Conservation (phyloP, 2,797 vertebrate genomes). For the Typhlichthys eigenmanni region DNA sequence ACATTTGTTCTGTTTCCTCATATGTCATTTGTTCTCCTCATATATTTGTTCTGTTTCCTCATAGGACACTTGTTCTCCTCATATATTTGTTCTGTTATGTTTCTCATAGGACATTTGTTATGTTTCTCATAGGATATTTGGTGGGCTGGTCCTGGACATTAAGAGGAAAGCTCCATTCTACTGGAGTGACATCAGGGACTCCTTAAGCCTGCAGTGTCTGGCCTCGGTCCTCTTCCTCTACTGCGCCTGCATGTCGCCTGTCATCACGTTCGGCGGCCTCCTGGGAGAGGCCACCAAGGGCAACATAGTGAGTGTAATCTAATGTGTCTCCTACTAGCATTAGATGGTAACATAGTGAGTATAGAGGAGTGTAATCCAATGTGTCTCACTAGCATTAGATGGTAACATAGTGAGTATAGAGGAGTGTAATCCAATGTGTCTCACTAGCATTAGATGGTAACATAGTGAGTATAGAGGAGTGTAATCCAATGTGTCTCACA, state of each 20-base stretch:
- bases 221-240: slow-evolving; percentile 98
- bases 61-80: too few relatives aligned
- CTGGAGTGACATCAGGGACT: slow-evolving; percentile 96
- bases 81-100: too few relatives aligned
- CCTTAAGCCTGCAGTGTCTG: slow-evolving; percentile 94
- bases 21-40: too few relatives aligned
- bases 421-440: too few relatives aligned
- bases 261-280: slow-evolving; percentile 98
- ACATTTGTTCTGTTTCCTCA: too few relatives aligned
- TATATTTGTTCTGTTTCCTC: too few relatives aligned
- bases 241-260: slow-evolving; percentile 99
- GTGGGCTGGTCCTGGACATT: slow-evolving; percentile 91
- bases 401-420: slow-evolving; percentile 79
- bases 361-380: too few relatives aligned
- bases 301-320: slow-evolving; percentile 89
- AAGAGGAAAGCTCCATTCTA: slow-evolving; percentile 94
- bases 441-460: too few relatives aligned
- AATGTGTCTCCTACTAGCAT: too few relatives aligned
- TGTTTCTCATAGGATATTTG: slow-evolving; percentile 83
- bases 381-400: too few relatives aligned
- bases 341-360: slow-evolving; percentile 78
- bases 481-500: too few relatives aligned
- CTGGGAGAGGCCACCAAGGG: slow-evolving; percentile 95
- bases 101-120: too few relatives aligned
- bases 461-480: slow-evolving; percentile 79